Conservation (phyloP, 2,888 invertebrate genomes). For the Platycheirus albimanus region DNA sequence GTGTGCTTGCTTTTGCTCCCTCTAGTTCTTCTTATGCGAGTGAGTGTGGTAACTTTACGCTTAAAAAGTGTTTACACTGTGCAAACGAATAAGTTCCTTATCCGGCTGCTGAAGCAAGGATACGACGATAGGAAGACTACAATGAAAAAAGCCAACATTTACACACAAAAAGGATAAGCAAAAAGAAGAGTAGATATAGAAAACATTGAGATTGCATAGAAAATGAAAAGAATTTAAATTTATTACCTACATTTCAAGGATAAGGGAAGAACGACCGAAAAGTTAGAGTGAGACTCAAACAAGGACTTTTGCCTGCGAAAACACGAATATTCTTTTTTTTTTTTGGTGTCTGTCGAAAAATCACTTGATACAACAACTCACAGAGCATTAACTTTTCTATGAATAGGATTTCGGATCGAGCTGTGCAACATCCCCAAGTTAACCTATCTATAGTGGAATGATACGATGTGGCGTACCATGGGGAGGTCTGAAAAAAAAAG, state of each 20-base stretch:
- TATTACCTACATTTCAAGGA: slow-evolving; percentile 50
- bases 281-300: slow-evolving; percentile 21
- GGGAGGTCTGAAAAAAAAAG: slow-evolving; percentile 1
- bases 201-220: slow-evolving; percentile 44
- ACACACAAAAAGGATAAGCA: slow-evolving; percentile 32
- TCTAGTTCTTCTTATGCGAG: slow-evolving; percentile 30
- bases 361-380: slow-evolving; percentile 55
- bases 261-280: background rate
- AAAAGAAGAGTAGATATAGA: slow-evolving; percentile 22
- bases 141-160: slow-evolving; percentile 10
- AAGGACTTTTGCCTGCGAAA: slow-evolving; percentile 63
- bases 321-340: slow-evolving; percentile 32
- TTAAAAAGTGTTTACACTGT: slow-evolving; percentile 70
- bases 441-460: background rate
- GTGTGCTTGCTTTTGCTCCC: slow-evolving; percentile 35
- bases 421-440: slow-evolving; percentile 1
- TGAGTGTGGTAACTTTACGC: slow-evolving; percentile 64
- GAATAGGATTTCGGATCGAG: slow-evolving; percentile 34
- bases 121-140: slow-evolving; percentile 7
- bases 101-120: slow-evolving; percentile 26
- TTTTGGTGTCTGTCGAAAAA: slow-evolving; percentile 36
- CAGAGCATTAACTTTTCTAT: slow-evolving; percentile 48
- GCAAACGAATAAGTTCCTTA: slow-evolving; percentile 65
- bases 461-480: background rate
- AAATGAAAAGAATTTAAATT: slow-evolving; percentile 69